A percentile compares a stretch with the other conserved stretches of the same genome.
Evolutionary conservation across 1,140 invertebrate genomes (phyloP).

Genomic region (Calycopis cecrops): DNA sequence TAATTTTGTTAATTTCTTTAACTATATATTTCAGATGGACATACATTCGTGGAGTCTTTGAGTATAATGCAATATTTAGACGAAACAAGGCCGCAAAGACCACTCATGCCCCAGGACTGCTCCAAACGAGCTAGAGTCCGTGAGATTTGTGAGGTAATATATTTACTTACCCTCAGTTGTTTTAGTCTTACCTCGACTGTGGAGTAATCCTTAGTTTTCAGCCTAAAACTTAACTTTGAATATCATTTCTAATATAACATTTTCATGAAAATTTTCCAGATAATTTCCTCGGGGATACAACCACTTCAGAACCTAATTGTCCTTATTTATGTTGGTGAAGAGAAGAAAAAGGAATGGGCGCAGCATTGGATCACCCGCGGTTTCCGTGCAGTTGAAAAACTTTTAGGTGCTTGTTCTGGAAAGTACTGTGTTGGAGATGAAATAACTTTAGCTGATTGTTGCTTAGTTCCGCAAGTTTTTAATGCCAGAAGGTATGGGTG

Average conservation of each 20-base stretch:
- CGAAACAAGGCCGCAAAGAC: slow-evolving; percentile 89
- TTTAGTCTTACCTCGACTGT: too few relatives aligned
- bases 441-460: slow-evolving; percentile 95
- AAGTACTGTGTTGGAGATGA: slow-evolving; percentile 97
- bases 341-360: slow-evolving; percentile 93
- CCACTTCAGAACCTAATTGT: slow-evolving; percentile 95
- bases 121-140: slow-evolving; percentile 89
- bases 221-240: too few relatives aligned
- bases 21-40: slow-evolving; percentile 77
- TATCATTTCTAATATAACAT: too few relatives aligned
- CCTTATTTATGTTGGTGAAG: slow-evolving; percentile 88
- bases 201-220: too few relatives aligned
- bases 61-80: slow-evolving; percentile 97
- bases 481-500: slow-evolving; percentile 85
- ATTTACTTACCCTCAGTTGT: neutral
- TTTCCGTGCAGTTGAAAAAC: slow-evolving; percentile 92
- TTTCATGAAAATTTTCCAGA: slow-evolving; percentile 74
- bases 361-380: slow-evolving; percentile 94
- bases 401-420: slow-evolving; percentile 88
- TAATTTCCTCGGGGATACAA: slow-evolving; percentile 95
- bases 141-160: slow-evolving; percentile 75
- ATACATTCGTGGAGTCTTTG: slow-evolving; percentile 91
- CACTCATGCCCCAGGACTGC: slow-evolving; percentile 90
- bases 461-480: slow-evolving; percentile 94
- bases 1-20: too few relatives aligned